Evolutionary conservation across 1,140 invertebrate species (phyloP), one percentile per base, ranked within the genome.

Genomic region (Drosophila subobscura): DNA sequence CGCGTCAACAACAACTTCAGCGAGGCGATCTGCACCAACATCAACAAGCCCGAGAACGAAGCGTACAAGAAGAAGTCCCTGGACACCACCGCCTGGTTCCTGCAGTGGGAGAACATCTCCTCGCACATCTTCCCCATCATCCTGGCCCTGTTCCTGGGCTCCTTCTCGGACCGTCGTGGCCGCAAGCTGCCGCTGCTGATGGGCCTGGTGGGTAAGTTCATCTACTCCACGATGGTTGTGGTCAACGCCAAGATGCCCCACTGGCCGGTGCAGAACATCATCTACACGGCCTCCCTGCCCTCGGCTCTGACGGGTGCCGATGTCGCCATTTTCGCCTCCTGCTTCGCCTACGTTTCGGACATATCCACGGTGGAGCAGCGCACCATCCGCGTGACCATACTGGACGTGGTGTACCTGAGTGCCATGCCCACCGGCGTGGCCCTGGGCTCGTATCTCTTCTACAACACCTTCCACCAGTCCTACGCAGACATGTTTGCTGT

Each of bases 331-430:
- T 96, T 96, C 83, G 94, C 94, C 8, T 93, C 94, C 0, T 94
- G 94, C 37, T 96, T 96, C 80, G 93, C 95, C 0, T 96, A 96
- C 76, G 93, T 96, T 33, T 94, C 95, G 5, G 96, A 96, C 71
- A 92, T 96, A 20, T 93, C 94, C 0, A 93, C 93, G 0, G 40
- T 93, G 2, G 74, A 94, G 44, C 93, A 94, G 67, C 92, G 96
- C 55, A 96, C 95, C 0, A 72, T 96, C 0, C 92, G 96, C 44
- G 94, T 96, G 4, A 95, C 95, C 3, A 94, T 96, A 53, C 79
- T 96, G 23, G 95, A 96, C 83, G 93, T 94, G 0, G 93, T 94
- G 59, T 96, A 96, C 80, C 92, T 96, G 10, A 94, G 93, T 44
- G 94, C 95, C 2, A 95, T 96, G 94, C 96, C 96, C 0, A 94